Base-by-base conservation (phyloP, 1,140 invertebrate species). In the Caligus rogercresseyi region DNA sequence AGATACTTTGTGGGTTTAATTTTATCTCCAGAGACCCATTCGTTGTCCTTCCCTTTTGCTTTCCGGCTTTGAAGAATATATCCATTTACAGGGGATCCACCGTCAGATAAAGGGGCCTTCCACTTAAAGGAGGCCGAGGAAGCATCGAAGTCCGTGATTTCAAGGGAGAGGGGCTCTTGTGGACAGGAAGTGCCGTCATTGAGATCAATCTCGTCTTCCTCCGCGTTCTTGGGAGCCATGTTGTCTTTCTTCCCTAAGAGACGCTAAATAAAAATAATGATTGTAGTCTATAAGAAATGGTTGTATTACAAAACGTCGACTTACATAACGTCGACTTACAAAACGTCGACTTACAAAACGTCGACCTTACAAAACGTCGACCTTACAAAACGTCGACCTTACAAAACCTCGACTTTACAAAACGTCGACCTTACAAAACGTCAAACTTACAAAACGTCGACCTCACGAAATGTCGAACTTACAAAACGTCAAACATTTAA, bases 21-120 rank as follows among this genome's bases (percentile, higher is more conserved):
- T 74, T 90, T 87, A 1, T 79, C 83, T 24, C 82, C 85, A 74
- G 87, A 81, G 0, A 76, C 71, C 68, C 79, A 86, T 2, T 69
- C 92, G 59, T 81, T 84, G 66, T 57, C 14, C 76, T 76, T 26
- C 68, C 69, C 73, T 85, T 87, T 56, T 85, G 83, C 69, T 83
- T 84, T 73, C 83, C 91, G 88, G 76, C 83, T 83, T 75, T 92
- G 87, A 69, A 98, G 86, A 56, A 97, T 79, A 71, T 97, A 98
- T 67, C 89, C 77, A 7, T 85, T 91, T 68, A 98, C 93, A 3
- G 91, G 89, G 43, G 92, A 87, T 11, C 95, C 95, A 24, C 94
- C 94, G 78, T 98, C 94, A 68, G 87, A 79, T 64, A 87, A 81
- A 16, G 95, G 95, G 60, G 83, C 83, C 67, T 98, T 93, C 95